These are phyloP conservation scores for Xylophagus ater DNA, from an alignment of 2,888 invertebrate genomes.

Conservation along the genomic window DNA sequence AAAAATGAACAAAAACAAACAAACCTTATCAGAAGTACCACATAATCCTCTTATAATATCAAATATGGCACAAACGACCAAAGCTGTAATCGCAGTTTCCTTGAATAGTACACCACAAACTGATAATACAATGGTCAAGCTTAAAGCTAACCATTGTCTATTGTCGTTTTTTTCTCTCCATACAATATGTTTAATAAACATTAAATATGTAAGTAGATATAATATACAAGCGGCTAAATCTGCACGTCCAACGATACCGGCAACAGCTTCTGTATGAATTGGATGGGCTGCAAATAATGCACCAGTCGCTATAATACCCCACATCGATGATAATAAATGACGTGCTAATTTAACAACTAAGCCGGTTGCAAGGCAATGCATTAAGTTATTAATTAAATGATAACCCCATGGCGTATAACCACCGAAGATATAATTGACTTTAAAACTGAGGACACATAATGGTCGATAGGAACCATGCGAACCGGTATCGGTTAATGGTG, in stretches of 20 bases:
- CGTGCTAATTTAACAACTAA: conserved; percentile 69
- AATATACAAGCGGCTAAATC: conserved; percentile 87
- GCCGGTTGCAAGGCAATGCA: conserved; percentile 76
- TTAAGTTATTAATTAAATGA: conserved; percentile 73
- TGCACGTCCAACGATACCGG: conserved; percentile 89
- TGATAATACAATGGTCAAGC: conserved; percentile 52
- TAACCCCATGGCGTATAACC: conserved; percentile 73
- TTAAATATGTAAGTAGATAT: conserved; percentile 76
- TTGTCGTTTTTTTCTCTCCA: conserved; percentile 44
- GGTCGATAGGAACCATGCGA: conserved; percentile 97
- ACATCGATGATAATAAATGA: conserved; percentile 53
- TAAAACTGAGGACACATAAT: conserved; percentile 77
- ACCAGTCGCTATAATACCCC: conserved; percentile 65
- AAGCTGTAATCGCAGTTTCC: conserved; percentile 88
- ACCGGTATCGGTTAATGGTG: conserved; percentile 80
- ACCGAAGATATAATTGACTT: conserved; percentile 68
- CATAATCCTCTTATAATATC: conserved; percentile 55
- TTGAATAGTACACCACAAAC: conserved; percentile 83
- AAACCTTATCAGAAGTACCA: conserved; percentile 44
- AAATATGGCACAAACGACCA: conserved; percentile 81
- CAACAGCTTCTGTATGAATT: conserved; percentile 93
- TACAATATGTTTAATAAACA: conserved; percentile 69
- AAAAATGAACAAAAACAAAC: no score
- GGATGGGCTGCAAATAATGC: conserved; percentile 90
- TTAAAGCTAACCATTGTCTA: conserved; percentile 49